Percentiles rank a stretch among this genome's conserved stretches.
Conservation (phyloP, 2,113 vertebrate species). For the Petrocephalus microphthalmus region DNA sequence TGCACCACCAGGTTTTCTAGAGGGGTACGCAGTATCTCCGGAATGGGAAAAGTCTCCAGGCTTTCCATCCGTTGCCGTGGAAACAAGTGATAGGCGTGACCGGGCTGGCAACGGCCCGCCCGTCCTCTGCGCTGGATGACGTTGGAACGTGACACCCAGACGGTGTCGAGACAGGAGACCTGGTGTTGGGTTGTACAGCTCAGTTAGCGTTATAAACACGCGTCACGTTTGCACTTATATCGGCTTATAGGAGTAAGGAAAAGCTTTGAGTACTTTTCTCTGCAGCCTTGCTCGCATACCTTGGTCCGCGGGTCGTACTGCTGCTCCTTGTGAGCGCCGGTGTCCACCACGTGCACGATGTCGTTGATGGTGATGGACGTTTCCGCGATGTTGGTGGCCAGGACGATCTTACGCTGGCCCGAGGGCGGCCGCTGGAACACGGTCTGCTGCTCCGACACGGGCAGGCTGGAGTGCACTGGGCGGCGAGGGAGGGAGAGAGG, state of each 20-base stretch:
- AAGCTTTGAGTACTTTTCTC: neutral
- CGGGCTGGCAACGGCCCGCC: slow-evolving; percentile 89
- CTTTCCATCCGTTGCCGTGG: slow-evolving; percentile 71
- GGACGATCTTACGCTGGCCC: slow-evolving; percentile 79
- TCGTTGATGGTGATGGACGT: slow-evolving; percentile 94
- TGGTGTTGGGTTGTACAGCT: slow-evolving; percentile 33
- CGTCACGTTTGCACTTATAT: neutral
- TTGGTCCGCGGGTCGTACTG: slow-evolving; percentile 87
- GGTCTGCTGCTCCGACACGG: slow-evolving; percentile 85
- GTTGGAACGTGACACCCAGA: slow-evolving; percentile 89
- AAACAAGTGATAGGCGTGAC: slow-evolving; percentile 88
- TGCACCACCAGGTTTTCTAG: slow-evolving; percentile 92
- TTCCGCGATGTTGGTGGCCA: slow-evolving; percentile 92
- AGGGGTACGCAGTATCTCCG: slow-evolving; percentile 88
- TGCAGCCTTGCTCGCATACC: slow-evolving; percentile 48
- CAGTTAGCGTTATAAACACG: neutral
- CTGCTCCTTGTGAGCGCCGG: slow-evolving; percentile 86
- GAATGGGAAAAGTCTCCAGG: slow-evolving; percentile 79
- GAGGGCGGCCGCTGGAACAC: slow-evolving; percentile 79
- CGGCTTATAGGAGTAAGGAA: neutral
- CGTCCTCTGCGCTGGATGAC: slow-evolving; percentile 86
- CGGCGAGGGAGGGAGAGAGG: neutral
- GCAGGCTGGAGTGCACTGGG: slow-evolving; percentile 89
- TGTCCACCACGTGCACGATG: slow-evolving; percentile 90
- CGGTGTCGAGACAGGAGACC: slow-evolving; percentile 92